A percentile compares a stretch with the other conserved stretches of the same genome.
Evolutionary conservation across 2,888 invertebrate genomes (phyloP).

Genomic region (Drosophila picticornis): DNA sequence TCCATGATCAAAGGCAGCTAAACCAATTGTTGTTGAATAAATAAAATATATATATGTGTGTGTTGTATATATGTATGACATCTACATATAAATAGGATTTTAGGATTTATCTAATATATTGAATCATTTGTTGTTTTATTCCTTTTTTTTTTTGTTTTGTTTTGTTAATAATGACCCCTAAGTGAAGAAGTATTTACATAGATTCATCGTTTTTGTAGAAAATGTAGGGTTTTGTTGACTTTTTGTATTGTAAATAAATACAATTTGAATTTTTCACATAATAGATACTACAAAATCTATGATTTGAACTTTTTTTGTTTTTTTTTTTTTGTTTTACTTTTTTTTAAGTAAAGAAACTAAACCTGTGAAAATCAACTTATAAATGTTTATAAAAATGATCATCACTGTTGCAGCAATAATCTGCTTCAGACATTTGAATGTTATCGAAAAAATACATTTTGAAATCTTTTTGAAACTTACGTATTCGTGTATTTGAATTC

Average conservation of each 20-base stretch:
- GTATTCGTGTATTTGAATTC: constrained; percentile 16
- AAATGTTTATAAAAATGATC: constrained; percentile 38
- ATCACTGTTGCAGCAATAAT: constrained; percentile 29
- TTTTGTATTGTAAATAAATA: constrained; percentile 42
- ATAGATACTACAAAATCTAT: constrained; percentile 35
- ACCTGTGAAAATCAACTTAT: constrained; percentile 15
- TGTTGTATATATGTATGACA: constrained; percentile 2
- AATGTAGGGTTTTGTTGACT: constrained; percentile 23
- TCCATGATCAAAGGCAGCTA: constrained; percentile 30
- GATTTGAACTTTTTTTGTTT: constrained; percentile 10
- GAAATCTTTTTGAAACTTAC: constrained; percentile 48
- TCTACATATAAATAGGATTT: constrained; percentile 40
- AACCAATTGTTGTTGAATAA: constrained; percentile 33
- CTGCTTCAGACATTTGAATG: constrained; percentile 18
- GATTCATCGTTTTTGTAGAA: constrained; percentile 38
- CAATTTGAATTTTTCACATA: constrained; percentile 29
- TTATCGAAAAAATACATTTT: constrained; percentile 18
- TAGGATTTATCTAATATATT: constrained; percentile 48
- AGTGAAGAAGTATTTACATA: constrained; percentile 56
- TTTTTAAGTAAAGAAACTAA: constrained; percentile 22
- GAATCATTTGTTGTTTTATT: constrained; percentile 52
- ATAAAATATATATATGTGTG: constrained; percentile 28
- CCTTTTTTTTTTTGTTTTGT: constrained; percentile 1
- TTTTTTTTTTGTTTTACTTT: background rate
- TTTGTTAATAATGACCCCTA: constrained; percentile 37